These are phyloP conservation scores for Nymphalis io DNA, from an alignment of 1,140 invertebrate species.

Conservation along the genomic window DNA sequence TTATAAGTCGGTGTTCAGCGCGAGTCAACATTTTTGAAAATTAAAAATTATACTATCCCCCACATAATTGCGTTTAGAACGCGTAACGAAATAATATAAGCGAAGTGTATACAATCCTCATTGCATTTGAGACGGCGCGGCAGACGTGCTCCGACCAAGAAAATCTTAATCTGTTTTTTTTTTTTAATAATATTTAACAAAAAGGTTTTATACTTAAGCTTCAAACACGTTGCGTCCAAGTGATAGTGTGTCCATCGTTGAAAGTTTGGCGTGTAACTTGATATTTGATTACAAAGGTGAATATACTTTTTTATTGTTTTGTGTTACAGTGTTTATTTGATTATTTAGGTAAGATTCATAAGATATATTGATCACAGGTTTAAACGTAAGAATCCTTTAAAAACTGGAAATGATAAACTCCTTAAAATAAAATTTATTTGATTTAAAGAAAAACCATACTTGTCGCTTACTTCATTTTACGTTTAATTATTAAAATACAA, in stretches of 20 bases:
- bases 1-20: not conserved
- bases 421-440: not conserved
- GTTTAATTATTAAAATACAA: too few species aligned
- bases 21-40: constrained; percentile 13
- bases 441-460: too few species aligned
- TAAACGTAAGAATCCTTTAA: not conserved
- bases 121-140: constrained; percentile 54
- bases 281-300: constrained; percentile 75
- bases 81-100: constrained; percentile 72
- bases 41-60: constrained; percentile 9
- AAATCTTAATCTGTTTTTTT: constrained; percentile 28
- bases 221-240: constrained; percentile 72
- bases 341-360: constrained; percentile 9
- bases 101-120: constrained; percentile 36
- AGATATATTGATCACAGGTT: not conserved
- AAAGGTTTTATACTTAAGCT: constrained; percentile 42
- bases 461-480: too few species aligned
- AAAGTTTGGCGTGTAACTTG: constrained; percentile 73
- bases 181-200: constrained; percentile 23
- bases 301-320: constrained; percentile 47
- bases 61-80: constrained; percentile 24
- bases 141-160: constrained; percentile 43
- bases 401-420: not conserved
- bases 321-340: constrained; percentile 13
- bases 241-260: constrained; percentile 72